A percentile compares a stretch with the other conserved stretches of the same genome.
phyloP scores from a whole-genome alignment of 2,113 vertebrate genomes.

The Cephalopholis sonnerati region DNA sequence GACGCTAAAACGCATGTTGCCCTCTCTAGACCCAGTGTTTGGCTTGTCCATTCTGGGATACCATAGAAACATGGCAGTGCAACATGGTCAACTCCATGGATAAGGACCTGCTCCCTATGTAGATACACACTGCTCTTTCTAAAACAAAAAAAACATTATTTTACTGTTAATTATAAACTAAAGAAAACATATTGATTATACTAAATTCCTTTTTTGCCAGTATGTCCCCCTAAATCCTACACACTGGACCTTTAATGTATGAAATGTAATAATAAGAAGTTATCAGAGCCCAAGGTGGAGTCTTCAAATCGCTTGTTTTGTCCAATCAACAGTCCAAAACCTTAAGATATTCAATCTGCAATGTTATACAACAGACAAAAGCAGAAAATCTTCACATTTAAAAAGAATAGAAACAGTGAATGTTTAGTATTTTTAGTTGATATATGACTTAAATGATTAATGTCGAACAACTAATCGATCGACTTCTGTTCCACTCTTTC shows the following conservation, averaged over 20 bases:
- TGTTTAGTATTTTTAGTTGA: slow-evolving; percentile 3
- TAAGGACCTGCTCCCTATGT: too few relatives aligned
- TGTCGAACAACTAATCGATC: slow-evolving; percentile 17
- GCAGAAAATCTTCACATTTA: not conserved
- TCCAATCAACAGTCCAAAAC: not conserved
- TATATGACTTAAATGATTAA: slow-evolving; percentile 21
- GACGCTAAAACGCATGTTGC: too few relatives aligned
- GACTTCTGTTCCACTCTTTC: slow-evolving; percentile 17
- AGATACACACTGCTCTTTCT: too few relatives aligned
- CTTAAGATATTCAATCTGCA: not conserved
- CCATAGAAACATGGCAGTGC: too few relatives aligned
- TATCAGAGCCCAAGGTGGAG: not conserved
- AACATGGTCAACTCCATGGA: too few relatives aligned
- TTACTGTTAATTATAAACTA: too few relatives aligned
- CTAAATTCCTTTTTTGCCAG: too few relatives aligned
- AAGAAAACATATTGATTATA: too few relatives aligned
- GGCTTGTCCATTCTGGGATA: too few relatives aligned
- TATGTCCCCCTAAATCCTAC: too few relatives aligned
- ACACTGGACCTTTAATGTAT: not conserved
- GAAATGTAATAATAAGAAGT: not conserved
- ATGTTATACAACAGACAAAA: not conserved
- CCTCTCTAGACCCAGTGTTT: too few relatives aligned
- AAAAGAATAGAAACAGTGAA: not conserved
- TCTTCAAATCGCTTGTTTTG: not conserved
- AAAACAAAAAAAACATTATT: too few relatives aligned